Percentiles rank a stretch among this genome's conserved stretches.
These are phyloP conservation scores for Dioctria linearis DNA, from an alignment of 2,888 invertebrate genomes.

Conservation along the genomic window DNA sequence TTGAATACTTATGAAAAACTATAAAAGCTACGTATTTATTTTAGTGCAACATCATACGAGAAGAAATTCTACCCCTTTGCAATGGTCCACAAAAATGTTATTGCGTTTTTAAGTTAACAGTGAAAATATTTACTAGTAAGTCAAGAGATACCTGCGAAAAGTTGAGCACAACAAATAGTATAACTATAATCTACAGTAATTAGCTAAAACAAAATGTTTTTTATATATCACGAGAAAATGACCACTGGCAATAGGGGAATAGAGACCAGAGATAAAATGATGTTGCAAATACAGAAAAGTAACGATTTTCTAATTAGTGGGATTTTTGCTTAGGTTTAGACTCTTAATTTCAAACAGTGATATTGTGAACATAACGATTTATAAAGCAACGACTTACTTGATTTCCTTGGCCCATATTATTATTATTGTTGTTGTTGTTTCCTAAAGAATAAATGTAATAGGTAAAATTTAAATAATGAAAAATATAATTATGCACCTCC, in stretches of 20 bases:
- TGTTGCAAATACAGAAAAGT: slow-evolving; percentile 28
- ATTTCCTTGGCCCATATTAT: slow-evolving; percentile 55
- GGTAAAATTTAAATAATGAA: background rate
- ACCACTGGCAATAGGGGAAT: slow-evolving; percentile 36
- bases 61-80: slow-evolving; percentile 33
- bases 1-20: slow-evolving; percentile 22
- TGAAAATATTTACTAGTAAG: slow-evolving; percentile 3
- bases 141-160: background rate
- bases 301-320: background rate
- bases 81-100: slow-evolving; percentile 23
- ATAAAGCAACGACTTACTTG: slow-evolving; percentile 51
- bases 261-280: slow-evolving; percentile 31
- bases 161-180: too few species aligned
- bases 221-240: slow-evolving; percentile 11
- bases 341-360: background rate
- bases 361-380: background rate
- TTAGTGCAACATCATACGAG: slow-evolving; percentile 28
- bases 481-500: slow-evolving; percentile 40
- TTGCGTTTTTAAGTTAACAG: background rate
- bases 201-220: background rate
- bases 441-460: slow-evolving; percentile 42
- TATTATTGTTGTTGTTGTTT: background rate
- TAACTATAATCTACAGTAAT: too few species aligned
- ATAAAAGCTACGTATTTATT: slow-evolving; percentile 15
- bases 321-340: slow-evolving; percentile 15